phyloP scores from a whole-genome alignment of 2,888 invertebrate genomes.

The Pyrgus malvae region DNA sequence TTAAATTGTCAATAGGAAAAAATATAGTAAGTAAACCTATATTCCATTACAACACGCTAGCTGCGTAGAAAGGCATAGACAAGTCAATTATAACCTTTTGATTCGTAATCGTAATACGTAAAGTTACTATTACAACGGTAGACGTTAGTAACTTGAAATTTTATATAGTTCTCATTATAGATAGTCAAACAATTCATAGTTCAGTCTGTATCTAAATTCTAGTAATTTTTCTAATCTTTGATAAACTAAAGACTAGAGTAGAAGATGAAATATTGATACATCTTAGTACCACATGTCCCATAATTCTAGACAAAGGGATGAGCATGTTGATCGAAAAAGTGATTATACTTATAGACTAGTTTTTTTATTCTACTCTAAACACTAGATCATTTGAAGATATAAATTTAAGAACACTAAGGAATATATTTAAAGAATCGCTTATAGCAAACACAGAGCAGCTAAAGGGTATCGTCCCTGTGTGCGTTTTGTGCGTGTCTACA shows the following conservation, averaged over 20 bases:
- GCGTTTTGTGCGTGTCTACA: slow-evolving; percentile 81
- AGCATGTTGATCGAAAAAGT: slow-evolving; percentile 62
- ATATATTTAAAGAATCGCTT: slow-evolving; percentile 50
- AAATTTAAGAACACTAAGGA: slow-evolving; percentile 35
- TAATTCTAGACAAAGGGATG: slow-evolving; percentile 66
- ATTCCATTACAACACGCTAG: slow-evolving; percentile 78
- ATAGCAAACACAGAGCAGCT: slow-evolving; percentile 79
- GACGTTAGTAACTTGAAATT: slow-evolving; percentile 31
- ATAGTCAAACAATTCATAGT: slow-evolving; percentile 44
- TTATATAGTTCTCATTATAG: slow-evolving; percentile 44
- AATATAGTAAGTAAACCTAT: slow-evolving; percentile 51
- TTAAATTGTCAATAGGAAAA: slow-evolving; percentile 45
- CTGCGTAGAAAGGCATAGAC: slow-evolving; percentile 51
- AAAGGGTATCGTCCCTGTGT: slow-evolving; percentile 68
- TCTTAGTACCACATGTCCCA: slow-evolving; percentile 58
- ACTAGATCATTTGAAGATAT: slow-evolving; percentile 31
- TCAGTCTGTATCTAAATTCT: slow-evolving; percentile 38
- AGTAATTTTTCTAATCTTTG: slow-evolving; percentile 52
- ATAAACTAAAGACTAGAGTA: slow-evolving; percentile 58
- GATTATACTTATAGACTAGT: slow-evolving; percentile 54
- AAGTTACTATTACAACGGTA: slow-evolving; percentile 45
- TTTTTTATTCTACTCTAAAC: slow-evolving; percentile 42
- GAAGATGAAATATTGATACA: slow-evolving; percentile 42
- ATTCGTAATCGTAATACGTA: slow-evolving; percentile 46
- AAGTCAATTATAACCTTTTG: slow-evolving; percentile 43